These are phyloP conservation scores for Cloeon dipterum DNA, from an alignment of 2,888 invertebrate genomes.

Conservation along the genomic window DNA sequence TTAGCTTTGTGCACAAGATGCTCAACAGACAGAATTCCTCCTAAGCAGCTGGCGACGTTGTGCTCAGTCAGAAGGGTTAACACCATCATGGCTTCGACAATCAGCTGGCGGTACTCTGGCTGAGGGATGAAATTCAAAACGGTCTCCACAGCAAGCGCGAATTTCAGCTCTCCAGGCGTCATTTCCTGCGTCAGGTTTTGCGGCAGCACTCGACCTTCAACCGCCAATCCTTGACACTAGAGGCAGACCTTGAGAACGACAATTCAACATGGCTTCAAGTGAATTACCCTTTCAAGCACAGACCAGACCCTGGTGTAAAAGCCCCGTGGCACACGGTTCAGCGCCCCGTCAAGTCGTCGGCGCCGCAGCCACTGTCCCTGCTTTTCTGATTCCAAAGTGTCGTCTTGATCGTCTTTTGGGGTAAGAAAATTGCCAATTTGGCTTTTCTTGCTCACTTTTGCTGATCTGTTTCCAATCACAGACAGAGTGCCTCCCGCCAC, in stretches of 20 bases:
- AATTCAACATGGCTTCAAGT: not conserved
- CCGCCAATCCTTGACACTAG: slow-evolving; percentile 78
- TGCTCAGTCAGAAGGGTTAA: slow-evolving; percentile 75
- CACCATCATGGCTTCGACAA: slow-evolving; percentile 95
- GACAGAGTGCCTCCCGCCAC: slow-evolving; percentile 72
- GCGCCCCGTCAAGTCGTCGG: slow-evolving; percentile 81
- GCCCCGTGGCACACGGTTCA: slow-evolving; percentile 89
- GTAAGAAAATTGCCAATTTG: slow-evolving; percentile 28
- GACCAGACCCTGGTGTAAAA: slow-evolving; percentile 93
- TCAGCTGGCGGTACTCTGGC: slow-evolving; percentile 90
- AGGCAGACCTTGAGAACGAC: slow-evolving; percentile 13
- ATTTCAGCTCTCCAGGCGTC: slow-evolving; percentile 96
- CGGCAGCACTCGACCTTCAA: slow-evolving; percentile 74
- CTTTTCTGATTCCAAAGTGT: slow-evolving; percentile 23
- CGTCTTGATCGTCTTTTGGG: slow-evolving; percentile 14
- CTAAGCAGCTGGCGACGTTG: slow-evolving; percentile 50
- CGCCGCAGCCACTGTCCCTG: slow-evolving; percentile 96
- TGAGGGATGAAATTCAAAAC: slow-evolving; percentile 93
- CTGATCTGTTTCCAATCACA: slow-evolving; percentile 68
- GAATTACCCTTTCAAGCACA: slow-evolving; percentile 54
- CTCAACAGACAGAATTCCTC: slow-evolving; percentile 69
- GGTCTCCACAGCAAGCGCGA: slow-evolving; percentile 91
- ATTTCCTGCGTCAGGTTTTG: slow-evolving; percentile 94
- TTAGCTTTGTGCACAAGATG: slow-evolving; percentile 85
- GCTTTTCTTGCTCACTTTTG: slow-evolving; percentile 53